Base-by-base conservation (phyloP, 2,797 vertebrate species). In the Melopsittacus undulatus region DNA sequence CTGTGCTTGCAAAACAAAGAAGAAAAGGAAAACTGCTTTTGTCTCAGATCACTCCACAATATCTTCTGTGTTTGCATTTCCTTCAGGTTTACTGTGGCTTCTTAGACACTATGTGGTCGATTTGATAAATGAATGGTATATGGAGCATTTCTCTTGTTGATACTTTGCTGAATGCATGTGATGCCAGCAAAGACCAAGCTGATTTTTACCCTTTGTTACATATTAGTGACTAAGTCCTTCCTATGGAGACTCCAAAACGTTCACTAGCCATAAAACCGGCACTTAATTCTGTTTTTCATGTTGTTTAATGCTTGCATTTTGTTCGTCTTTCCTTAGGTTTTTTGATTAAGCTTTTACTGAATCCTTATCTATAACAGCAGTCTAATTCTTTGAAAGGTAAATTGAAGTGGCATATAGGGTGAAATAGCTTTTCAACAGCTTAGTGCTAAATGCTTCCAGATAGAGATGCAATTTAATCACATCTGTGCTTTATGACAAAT, bases 331-430 rank as follows among this genome's bases (percentile, higher is more conserved):
- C 43, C 51, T 70, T 63, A 40, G 11, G 3, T 13, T 34, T 77
- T 76, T 79, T 62, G 6, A 40, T 91, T 43, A 78, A 91, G 11
- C 42, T 73, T 79, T 87, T 85, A 68, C 43, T 30, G 15, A 84
- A 61, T 72, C 49, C 29, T 67, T 64, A n/a, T 64, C 56, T 93
- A 4, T 81, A 87, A 57, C 45, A 49, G 40, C 45, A 72, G 36
- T 40, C 81, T 67, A 69, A 46, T 63, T 88, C 93, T 93, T 89
- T 62, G 57, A 57, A 69, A 83, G 63, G 74, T 82, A 87, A 92
- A 74, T 26, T 38, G 13, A 83, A 73, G 45, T 69, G n/a, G 18
- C 1, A 0, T 63, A 40, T 38, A 42, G 3, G 34, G 46, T 63
- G 43, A 84, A 89, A 34, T 48, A 84, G 52, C 54, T 89, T 91